Percentiles rank a stretch among this genome's conserved stretches.
These are phyloP conservation scores for Scartelaos histophorus DNA, from an alignment of 2,113 vertebrate species.

Conservation along the genomic window DNA sequence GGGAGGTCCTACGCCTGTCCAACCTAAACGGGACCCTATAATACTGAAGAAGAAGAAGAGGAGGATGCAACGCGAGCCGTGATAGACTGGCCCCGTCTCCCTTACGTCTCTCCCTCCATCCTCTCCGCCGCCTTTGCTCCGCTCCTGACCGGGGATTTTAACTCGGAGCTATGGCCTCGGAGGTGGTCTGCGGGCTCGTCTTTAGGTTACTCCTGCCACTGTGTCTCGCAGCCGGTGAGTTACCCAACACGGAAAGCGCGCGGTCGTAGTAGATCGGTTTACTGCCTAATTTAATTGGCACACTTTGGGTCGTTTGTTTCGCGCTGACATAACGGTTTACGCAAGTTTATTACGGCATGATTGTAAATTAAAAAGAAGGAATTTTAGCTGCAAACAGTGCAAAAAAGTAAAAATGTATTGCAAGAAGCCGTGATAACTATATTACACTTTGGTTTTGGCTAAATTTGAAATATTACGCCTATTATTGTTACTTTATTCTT, in stretches of 20 bases:
- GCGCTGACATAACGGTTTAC: not conserved
- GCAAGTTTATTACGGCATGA: not conserved
- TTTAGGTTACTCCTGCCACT: constrained; percentile 93
- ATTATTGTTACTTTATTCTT: too few species aligned
- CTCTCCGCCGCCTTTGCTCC: not conserved
- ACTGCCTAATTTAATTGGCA: not conserved
- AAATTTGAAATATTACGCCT: too few species aligned
- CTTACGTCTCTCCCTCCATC: constrained; percentile 41
- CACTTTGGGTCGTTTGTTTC: not conserved
- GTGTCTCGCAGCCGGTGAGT: constrained; percentile 91
- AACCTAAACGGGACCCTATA: constrained; percentile 56
- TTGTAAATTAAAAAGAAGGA: not conserved
- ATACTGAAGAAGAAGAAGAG: constrained; percentile 33
- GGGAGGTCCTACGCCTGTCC: constrained; percentile 37
- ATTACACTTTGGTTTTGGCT: too few species aligned
- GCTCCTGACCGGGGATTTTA: constrained; percentile 11
- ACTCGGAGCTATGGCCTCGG: constrained; percentile 85
- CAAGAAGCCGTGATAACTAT: too few species aligned
- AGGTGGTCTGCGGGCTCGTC: constrained; percentile 92
- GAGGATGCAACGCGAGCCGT: constrained; percentile 51
- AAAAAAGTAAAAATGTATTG: not conserved
- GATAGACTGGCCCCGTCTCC: constrained; percentile 31
- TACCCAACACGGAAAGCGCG: not conserved
- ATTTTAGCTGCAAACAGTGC: not conserved
- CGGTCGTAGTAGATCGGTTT: not conserved